Evolutionary conservation across 2,888 invertebrate genomes (phyloP), one percentile per base, ranked within the genome.

Genomic region (Lasioglossum zephyrum): DNA sequence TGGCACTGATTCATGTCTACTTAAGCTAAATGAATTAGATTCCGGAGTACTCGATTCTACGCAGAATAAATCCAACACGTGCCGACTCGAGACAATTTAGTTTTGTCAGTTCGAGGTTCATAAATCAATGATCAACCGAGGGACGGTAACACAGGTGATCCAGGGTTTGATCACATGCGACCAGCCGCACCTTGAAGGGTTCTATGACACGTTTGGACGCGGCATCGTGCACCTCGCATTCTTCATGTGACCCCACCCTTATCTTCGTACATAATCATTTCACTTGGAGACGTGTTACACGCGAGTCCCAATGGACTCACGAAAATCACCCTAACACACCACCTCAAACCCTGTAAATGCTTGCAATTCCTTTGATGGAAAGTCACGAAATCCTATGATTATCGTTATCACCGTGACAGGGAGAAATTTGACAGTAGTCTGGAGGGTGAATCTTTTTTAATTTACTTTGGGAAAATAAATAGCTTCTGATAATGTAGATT

Each of bases 211-310:
- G 66, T 60, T 85, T 57, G 72, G 80, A 76, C 72, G 47, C 44
- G 73, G 69, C 78, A 88, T 84, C 73, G 36, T 77, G 83, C 74
- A 81, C 78, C 80, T 88, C 84, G 53, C 85, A 82, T 88, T 82
- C 84, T 85, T 90, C 88, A 82, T 75, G 77, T 70, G 87, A 87
- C 92, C 84, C 91, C 90, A 89, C 92, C 93, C 90, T 90, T 89
- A 72, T 81, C 26, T 79, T 81, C 73, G 47, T 77, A 84, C 86
- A 81, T 93, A 92, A 92, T 93, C 88, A 90, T 88, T 87, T 79
- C 84, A 85, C 88, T 86, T 85, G 80, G 36, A 76, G 77, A 86
- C 87, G 84, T 86, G 88, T 79, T 81, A 87, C 92, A 92, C 92
- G 92, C 92, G 89, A 92, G 86, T 87, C 89, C 81, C 88, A 74